phyloP scores from a whole-genome alignment of 2,113 vertebrate genomes.

The Suncus etruscus region DNA sequence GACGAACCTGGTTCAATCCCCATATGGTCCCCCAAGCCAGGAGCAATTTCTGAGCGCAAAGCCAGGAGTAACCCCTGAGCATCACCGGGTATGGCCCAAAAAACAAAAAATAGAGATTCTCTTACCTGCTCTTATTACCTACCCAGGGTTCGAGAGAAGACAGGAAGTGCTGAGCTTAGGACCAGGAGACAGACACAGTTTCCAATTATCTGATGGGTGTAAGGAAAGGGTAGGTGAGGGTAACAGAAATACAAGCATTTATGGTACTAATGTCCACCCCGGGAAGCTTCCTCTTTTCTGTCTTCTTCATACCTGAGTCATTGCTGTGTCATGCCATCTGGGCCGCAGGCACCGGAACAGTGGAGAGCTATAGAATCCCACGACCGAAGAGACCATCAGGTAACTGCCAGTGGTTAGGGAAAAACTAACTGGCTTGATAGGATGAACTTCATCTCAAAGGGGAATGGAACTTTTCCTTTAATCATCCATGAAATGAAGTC shows the following conservation, averaged over 20 bases:
- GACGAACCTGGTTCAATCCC: too few relatives aligned
- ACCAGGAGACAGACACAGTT: conserved; percentile 97
- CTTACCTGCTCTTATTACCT: conserved; percentile 79
- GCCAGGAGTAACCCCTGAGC: too few relatives aligned
- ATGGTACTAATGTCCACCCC: not conserved
- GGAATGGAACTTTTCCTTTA: not conserved
- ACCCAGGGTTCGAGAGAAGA: conserved; percentile 98
- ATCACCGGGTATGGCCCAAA: too few relatives aligned
- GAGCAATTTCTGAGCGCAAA: too few relatives aligned
- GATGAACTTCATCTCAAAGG: not conserved
- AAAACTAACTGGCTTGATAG: conserved; percentile 1
- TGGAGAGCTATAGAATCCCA: conserved; percentile 97
- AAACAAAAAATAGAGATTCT: not conserved
- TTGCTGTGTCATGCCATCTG: conserved; percentile 92
- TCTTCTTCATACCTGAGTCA: conserved; percentile 92
- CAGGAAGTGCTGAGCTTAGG: conserved; percentile 96
- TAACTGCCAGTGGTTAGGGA: conserved; percentile 90
- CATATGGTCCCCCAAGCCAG: too few relatives aligned
- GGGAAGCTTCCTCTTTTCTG: not conserved
- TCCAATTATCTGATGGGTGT: conserved; percentile 93
- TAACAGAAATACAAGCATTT: not conserved
- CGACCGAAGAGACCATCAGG: conserved; percentile 95
- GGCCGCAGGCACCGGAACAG: conserved; percentile 93
- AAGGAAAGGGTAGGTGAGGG: conserved; percentile 6
- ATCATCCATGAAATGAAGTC: conserved; percentile 4